Evolutionary conservation across 2,888 invertebrate genomes (phyloP), one percentile per base, ranked within the genome.

Genomic region (Diaprepes abbreviatus): DNA sequence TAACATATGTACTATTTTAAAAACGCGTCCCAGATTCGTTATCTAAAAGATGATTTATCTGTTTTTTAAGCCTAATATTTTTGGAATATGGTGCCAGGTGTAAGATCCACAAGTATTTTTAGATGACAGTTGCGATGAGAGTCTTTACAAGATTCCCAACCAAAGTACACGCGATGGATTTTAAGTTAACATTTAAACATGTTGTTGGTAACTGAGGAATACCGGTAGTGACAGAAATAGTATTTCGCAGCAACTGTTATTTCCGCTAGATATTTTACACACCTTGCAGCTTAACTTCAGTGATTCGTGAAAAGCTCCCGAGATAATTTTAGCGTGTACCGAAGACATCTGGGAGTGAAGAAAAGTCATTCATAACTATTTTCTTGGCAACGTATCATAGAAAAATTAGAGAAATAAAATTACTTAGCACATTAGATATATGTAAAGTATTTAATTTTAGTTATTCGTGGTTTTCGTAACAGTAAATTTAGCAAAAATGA

Each of bases 171-270:
- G 16, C 28, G 28, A 28, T 31, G 28, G 48, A 50, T 50, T 50
- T 28, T 16, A 50, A 28, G 14, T 28, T 24, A 24, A 50, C 48
- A 50, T 65, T 45, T 52, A 43, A 57, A 43, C 35, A 43, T 33
- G 35, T 57, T 35, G 43, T 65, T 57, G 57, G 48, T 33, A 57
- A 57, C 50, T 50, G 50, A 28, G 24, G 16, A 28, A 38, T 40
- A 21, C 57, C 43, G 43, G 40, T 60, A 43, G 60, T 66, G 66
- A 60, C 66, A 59, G 54, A 66, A 52, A 66, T 66, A 66, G 52
- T 60, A 38, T 59, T 66, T 66, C 60, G 66, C 66, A 66, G 60
- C 66, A 50, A 66, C 66, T 59, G 60, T 36, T 59, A 60, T 66
- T 52, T 66, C 66, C 66, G 60, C 33, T 66, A 12, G 57, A 65